A percentile compares a stretch with the other conserved stretches of the same genome.
These are phyloP conservation scores for Leptothorax acervorum DNA, from an alignment of 2,888 invertebrate genomes.

Conservation along the genomic window DNA sequence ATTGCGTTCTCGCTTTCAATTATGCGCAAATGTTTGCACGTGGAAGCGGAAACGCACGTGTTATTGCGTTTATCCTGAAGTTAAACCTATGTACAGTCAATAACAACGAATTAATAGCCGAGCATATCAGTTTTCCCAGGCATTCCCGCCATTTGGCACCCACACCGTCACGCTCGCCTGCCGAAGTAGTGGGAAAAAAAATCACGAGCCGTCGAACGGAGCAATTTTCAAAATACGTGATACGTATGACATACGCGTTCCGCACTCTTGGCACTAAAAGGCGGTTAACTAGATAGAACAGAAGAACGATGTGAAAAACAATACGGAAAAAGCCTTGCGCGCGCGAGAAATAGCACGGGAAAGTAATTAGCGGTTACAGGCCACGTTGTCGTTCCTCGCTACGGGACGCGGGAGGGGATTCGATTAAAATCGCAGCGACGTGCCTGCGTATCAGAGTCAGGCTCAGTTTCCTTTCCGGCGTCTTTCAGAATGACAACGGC, in stretches of 20 bases:
- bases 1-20: constrained; percentile 29
- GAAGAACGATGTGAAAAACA: constrained; percentile 18
- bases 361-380: constrained; percentile 56
- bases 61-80: constrained; percentile 20
- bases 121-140: constrained; percentile 42
- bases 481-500: constrained; percentile 70
- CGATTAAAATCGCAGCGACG: constrained; percentile 69
- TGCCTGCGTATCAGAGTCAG: constrained; percentile 64
- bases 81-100: constrained; percentile 11
- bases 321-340: not conserved
- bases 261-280: not conserved
- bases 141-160: not conserved
- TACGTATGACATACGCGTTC: not conserved
- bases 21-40: not conserved
- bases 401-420: constrained; percentile 66
- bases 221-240: constrained; percentile 32
- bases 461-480: constrained; percentile 74
- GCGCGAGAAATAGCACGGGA: constrained; percentile 36
- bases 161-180: not conserved
- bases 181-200: not conserved
- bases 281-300: not conserved
- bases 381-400: constrained; percentile 58
- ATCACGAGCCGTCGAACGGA: not conserved
- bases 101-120: constrained; percentile 39
- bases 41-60: not conserved